These are phyloP conservation scores for Clarias macrocephalus DNA, from an alignment of 2,113 vertebrate species.

Conservation along the genomic window DNA sequence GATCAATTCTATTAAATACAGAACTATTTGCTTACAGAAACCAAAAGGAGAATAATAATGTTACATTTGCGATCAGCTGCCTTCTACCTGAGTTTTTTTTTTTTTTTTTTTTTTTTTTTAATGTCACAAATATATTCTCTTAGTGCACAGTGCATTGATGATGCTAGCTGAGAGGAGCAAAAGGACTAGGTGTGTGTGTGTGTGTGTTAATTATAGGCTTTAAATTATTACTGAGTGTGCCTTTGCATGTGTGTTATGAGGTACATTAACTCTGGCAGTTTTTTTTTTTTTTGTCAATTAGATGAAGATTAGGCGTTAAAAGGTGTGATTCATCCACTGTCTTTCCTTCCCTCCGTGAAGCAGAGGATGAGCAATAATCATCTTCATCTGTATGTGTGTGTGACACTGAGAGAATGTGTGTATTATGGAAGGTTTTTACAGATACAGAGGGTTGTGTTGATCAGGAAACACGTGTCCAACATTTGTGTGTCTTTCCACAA, in stretches of 20 bases:
- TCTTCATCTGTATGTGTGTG: background rate
- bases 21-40: too few relatives aligned
- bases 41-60: too few relatives aligned
- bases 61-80: too few relatives aligned
- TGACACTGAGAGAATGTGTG: background rate
- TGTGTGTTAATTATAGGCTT: background rate
- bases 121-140: background rate
- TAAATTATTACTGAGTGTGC: background rate
- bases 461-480: background rate
- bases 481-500: constrained; percentile 17
- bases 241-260: constrained; percentile 3
- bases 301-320: background rate
- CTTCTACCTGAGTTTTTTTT: too few relatives aligned
- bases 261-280: constrained; percentile 14
- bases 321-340: constrained; percentile 37
- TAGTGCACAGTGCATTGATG: background rate
- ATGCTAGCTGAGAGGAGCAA: background rate
- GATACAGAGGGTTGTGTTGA: background rate
- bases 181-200: background rate
- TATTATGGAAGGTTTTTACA: background rate
- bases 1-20: too few relatives aligned
- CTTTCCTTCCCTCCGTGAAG: constrained; percentile 33
- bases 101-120: too few relatives aligned
- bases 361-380: constrained; percentile 42
- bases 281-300: constrained; percentile 36